phyloP scores from a whole-genome alignment of 2,797 vertebrate species.

The Manis javanica region DNA sequence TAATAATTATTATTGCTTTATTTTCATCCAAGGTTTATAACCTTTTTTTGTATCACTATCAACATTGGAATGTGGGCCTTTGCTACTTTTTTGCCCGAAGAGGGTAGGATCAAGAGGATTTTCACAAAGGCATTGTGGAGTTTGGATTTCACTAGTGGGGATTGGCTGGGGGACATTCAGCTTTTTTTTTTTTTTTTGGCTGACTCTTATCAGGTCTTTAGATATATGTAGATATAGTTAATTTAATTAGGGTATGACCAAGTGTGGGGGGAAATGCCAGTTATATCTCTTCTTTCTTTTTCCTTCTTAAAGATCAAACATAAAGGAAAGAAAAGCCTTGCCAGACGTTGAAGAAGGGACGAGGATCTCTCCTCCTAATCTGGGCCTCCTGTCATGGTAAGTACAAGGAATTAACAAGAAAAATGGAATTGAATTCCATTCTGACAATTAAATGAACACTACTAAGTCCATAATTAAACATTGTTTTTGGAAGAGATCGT shows the following conservation, averaged over 20 bases:
- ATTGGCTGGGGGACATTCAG: not conserved
- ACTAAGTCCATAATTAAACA: not conserved
- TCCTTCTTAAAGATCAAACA: slow-evolving; percentile 75
- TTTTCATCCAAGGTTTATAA: slow-evolving; percentile 35
- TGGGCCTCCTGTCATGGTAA: slow-evolving; percentile 88
- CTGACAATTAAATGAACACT: not conserved
- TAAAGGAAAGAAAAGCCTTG: slow-evolving; percentile 75
- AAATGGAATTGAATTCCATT: not conserved
- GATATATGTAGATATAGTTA: not conserved
- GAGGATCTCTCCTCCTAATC: slow-evolving; percentile 83
- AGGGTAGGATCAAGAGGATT: not conserved
- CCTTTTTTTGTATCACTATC: slow-evolving; percentile 17
- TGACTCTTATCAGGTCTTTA: slow-evolving; percentile 38
- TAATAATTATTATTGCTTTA: slow-evolving; percentile 31
- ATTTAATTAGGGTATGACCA: slow-evolving; percentile 51
- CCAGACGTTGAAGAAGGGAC: slow-evolving; percentile 71
- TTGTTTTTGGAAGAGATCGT: slow-evolving; percentile 19
- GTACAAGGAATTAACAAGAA: slow-evolving; percentile 50
- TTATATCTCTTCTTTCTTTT: not conserved
- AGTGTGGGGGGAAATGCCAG: not conserved
- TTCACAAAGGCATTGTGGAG: not conserved
- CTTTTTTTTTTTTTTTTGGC: slow-evolving; percentile 6
- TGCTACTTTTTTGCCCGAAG: not conserved
- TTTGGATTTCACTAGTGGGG: slow-evolving; percentile 30
- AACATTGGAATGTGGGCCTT: not conserved